These are phyloP conservation scores for Chiloscyllium plagiosum DNA, from an alignment of 2,113 vertebrate genomes.

Conservation along the genomic window DNA sequence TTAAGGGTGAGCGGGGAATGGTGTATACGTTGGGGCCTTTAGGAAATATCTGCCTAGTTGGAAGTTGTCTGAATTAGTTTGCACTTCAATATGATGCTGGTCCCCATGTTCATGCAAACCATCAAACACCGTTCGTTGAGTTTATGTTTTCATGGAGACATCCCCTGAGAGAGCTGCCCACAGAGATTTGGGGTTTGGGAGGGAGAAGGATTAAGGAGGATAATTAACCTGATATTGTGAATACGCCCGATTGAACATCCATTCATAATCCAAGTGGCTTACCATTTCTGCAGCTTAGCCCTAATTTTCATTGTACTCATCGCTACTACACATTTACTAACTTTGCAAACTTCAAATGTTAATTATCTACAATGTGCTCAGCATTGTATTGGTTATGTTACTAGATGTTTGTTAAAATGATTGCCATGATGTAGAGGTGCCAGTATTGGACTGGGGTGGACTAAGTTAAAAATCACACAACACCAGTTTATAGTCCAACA, in stretches of 20 bases:
- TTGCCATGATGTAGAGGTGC: too few species aligned
- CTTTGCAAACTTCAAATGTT: neutral
- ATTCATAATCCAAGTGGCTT: neutral
- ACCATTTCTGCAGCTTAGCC: neutral
- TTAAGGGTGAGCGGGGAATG: neutral
- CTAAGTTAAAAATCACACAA: too few species aligned
- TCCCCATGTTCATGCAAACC: neutral
- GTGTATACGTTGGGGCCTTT: neutral
- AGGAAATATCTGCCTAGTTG: neutral
- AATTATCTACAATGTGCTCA: neutral
- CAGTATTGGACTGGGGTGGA: too few species aligned
- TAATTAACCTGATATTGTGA: neutral
- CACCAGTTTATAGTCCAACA: too few species aligned
- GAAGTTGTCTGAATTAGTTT: neutral
- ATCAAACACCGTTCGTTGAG: neutral
- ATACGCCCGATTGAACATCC: neutral
- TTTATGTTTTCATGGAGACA: neutral
- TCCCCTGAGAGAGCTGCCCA: neutral
- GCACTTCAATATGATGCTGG: neutral
- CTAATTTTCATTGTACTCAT: neutral
- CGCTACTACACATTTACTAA: neutral
- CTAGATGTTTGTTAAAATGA: neutral
- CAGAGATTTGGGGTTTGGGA: neutral
- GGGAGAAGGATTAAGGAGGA: neutral
- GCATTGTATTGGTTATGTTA: neutral